Conservation (phyloP, 2,888 invertebrate species). For the Ornithoptera alexandrae region DNA sequence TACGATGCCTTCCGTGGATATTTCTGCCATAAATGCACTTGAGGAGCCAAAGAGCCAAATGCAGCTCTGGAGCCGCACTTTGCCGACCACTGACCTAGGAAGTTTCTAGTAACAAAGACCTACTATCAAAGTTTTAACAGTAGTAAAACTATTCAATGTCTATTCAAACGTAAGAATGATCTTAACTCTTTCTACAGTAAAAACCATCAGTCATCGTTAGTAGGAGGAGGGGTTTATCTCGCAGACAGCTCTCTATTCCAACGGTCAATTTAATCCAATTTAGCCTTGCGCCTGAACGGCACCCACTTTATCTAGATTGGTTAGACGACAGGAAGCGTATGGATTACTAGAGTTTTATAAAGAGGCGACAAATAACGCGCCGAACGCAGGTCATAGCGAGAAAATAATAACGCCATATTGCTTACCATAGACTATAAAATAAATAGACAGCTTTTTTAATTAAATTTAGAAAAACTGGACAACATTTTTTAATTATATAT, state of each 20-base stretch:
- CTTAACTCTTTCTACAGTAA: not conserved
- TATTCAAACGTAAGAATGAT: not conserved
- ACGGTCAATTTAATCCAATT: conserved; percentile 73
- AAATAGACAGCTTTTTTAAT: not conserved
- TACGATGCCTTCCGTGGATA: too few species aligned
- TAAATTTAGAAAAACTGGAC: not conserved
- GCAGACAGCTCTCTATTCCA: conserved; percentile 49
- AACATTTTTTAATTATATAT: not conserved
- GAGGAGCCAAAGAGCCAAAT: too few species aligned
- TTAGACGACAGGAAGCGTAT: conserved; percentile 56
- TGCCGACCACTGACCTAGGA: too few species aligned
- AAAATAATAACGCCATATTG: not conserved
- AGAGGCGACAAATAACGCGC: conserved; percentile 9
- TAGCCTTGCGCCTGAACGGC: conserved; percentile 45
- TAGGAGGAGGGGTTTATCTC: conserved; percentile 44
- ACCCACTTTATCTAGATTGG: conserved; percentile 60
- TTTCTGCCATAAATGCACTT: too few species aligned
- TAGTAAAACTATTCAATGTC: too few species aligned
- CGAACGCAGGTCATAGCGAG: not conserved
- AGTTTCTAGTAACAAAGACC: too few species aligned
- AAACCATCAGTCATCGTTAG: conserved; percentile 58
- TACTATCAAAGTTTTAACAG: too few species aligned
- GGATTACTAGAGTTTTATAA: conserved; percentile 47
- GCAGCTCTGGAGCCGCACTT: too few species aligned
- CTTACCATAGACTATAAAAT: not conserved